A percentile compares a stretch with the other conserved stretches of the same genome.
Conservation (phyloP, 53 echinoderm and acorn worm genomes). For the Echinometra lucunter region DNA sequence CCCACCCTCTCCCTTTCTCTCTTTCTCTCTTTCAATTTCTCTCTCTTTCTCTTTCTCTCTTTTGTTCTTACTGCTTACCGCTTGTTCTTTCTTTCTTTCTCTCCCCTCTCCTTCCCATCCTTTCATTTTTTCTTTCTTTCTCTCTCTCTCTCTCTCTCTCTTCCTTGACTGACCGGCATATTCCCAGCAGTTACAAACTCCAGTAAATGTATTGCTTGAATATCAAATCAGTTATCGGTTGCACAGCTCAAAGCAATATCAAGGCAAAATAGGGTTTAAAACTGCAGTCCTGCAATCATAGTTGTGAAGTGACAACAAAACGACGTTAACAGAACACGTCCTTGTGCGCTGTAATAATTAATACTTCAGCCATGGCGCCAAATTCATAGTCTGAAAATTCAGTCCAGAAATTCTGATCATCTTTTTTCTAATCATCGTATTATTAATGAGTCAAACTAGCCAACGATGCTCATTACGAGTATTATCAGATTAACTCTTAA, state of each 20-base stretch:
- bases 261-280: background rate
- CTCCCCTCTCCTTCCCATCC: background rate
- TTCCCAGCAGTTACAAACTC: background rate
- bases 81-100: background rate
- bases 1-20: too few relatives aligned
- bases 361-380: constrained; percentile 57
- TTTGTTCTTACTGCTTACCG: too few relatives aligned
- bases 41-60: background rate
- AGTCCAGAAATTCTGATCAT: background rate
- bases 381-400: constrained; percentile 14
- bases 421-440: background rate
- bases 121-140: background rate
- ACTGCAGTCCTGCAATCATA: constrained; percentile 22
- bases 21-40: background rate
- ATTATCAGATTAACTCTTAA: background rate
- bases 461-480: background rate
- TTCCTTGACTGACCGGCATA: background rate
- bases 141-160: background rate
- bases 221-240: constrained; percentile 21
- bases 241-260: background rate
- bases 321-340: constrained; percentile 55
- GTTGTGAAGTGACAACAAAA: constrained; percentile 22
- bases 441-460: background rate
- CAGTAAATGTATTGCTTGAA: background rate
- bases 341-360: constrained; percentile 55